These are phyloP conservation scores for Staurois parvus DNA, from an alignment of 2,797 vertebrate species.

Conservation along the genomic window DNA sequence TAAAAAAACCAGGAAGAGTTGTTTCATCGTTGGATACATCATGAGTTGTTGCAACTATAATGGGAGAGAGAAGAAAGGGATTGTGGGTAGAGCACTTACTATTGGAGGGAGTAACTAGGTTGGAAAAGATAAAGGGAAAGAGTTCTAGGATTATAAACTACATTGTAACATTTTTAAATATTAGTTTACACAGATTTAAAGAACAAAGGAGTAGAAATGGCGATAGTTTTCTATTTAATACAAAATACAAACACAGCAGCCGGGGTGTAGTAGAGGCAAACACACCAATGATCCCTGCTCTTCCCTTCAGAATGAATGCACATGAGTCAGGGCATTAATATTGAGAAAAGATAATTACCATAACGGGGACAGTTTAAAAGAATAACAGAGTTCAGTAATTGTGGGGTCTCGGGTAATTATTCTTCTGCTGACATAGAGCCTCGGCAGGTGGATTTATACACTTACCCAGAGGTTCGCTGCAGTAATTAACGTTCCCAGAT, in stretches of 20 bases:
- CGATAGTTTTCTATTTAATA: not conserved
- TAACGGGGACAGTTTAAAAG: not conserved
- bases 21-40: too few species aligned
- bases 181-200: too few species aligned
- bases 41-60: too few species aligned
- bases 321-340: not conserved
- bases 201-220: too few species aligned
- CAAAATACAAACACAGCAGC: not conserved
- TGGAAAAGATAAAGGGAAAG: too few species aligned
- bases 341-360: conserved; percentile 12
- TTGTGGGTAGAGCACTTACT: too few species aligned
- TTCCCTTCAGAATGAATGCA: conserved; percentile 6
- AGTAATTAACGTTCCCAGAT: conserved; percentile 22
- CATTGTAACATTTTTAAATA: too few species aligned
- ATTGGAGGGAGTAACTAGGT: too few species aligned
- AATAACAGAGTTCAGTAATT: conserved; percentile 33
- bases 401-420: conserved; percentile 1
- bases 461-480: conserved; percentile 1
- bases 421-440: not conserved
- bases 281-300: not conserved
- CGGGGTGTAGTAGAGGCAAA: not conserved
- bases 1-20: too few species aligned
- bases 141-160: too few species aligned
- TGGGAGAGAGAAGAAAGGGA: too few species aligned
- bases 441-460: conserved; percentile 8